These are phyloP conservation scores for Torymus tubicola DNA, from an alignment of 2,888 invertebrate species.

Conservation along the genomic window DNA sequence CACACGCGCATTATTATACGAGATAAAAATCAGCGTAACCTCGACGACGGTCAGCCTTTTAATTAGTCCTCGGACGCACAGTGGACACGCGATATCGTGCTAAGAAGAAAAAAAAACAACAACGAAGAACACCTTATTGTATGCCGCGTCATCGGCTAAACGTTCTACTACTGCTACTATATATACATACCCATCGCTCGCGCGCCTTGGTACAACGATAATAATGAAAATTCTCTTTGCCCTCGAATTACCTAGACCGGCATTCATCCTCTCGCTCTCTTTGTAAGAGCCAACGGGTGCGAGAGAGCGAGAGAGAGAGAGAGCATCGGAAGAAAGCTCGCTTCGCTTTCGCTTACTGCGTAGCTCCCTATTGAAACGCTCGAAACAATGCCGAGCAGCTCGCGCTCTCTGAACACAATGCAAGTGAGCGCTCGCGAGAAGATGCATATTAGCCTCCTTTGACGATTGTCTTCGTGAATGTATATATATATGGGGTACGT, in stretches of 20 bases:
- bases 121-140: too few relatives aligned
- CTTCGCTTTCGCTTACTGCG: not conserved
- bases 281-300: too few relatives aligned
- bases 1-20: conserved; percentile 9
- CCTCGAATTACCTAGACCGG: not conserved
- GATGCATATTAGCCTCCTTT: conserved; percentile 25
- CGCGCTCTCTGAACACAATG: not conserved
- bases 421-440: not conserved
- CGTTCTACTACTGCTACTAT: too few relatives aligned
- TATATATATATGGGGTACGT: too few relatives aligned
- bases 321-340: too few relatives aligned
- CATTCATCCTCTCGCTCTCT: not conserved
- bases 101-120: too few relatives aligned
- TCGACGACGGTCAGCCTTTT: not conserved
- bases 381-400: conserved; percentile 11
- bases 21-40: conserved; percentile 25
- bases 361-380: not conserved
- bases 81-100: too few relatives aligned
- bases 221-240: not conserved
- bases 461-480: too few relatives aligned
- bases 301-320: too few relatives aligned
- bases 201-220: not conserved
- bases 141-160: too few relatives aligned
- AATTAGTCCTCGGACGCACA: not conserved
- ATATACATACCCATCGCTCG: too few relatives aligned